Evolutionary conservation across 2,113 vertebrate species (phyloP), one percentile per base, ranked within the genome.

Genomic region (Gymnorhina tibicen): DNA sequence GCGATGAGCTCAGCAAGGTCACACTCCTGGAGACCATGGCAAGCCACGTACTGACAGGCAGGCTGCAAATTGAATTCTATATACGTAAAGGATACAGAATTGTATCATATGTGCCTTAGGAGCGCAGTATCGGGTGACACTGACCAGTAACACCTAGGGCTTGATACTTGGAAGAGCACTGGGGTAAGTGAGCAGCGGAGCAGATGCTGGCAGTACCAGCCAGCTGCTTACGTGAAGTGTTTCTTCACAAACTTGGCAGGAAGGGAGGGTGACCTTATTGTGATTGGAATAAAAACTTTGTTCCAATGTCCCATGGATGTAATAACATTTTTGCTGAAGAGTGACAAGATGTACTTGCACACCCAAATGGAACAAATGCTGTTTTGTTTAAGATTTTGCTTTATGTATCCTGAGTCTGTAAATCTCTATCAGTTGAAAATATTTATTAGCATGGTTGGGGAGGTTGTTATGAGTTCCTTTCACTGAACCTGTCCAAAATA

Each of bases 281-380:
- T 24, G 46, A 37, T 4, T 62, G 58, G 27, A 67, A 12, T 81
- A 60, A 39, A 70, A 75, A 22, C 66, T 91, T 70, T 53, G 28
- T 70, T 68, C 66, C 53, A 10, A 0, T 11, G 17, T 87, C 60
- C 55, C 1, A 0, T 24, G 64, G 59, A 35, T 33, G 33, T 35
- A 23, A 44, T 56, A 77, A 42, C 49, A 24, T 21, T 84, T 77
- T 90, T 70, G 42, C 49, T 77, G 72, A 56, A 30, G 64, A 33
- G 15, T 42, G 49, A 56, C 18, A 11, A 42, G 72, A 30, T 53
- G 56, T 56, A 78, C 60, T 64, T n/a, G 19, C 50, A 22, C 39
- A 6, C 32, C 22, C 46, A 62, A 10, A 41, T 39, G 33, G 68
- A 42, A 14, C 18, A 50, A 46, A 26, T 5, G 0, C n/a, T 53